Conservation (phyloP, 2,888 invertebrate species). For the Steromphala cineraria region DNA sequence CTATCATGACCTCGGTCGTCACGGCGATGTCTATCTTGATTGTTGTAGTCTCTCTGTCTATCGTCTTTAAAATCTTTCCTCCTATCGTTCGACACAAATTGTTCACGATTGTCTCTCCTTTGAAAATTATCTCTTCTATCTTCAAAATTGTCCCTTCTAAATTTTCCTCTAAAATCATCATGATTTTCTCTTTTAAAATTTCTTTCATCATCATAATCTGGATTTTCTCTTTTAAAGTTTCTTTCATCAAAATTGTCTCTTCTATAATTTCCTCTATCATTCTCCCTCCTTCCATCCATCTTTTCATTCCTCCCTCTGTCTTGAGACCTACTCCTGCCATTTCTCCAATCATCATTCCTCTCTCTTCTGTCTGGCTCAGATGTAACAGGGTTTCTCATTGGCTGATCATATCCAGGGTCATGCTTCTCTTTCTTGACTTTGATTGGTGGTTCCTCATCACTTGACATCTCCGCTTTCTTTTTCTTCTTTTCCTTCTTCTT, state of each 20-base stretch:
- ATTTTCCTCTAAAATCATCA: not conserved
- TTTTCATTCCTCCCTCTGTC: not conserved
- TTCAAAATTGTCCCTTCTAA: not conserved
- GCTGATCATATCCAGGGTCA: not conserved
- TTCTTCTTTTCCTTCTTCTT: conserved; percentile 62
- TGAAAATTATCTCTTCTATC: not conserved
- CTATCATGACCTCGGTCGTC: not conserved
- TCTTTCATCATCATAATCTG: no score
- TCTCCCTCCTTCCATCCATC: not conserved
- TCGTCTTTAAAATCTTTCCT: not conserved
- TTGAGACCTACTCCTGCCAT: not conserved
- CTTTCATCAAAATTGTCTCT: not conserved
- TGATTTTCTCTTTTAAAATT: not conserved
- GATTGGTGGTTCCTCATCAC: conserved; percentile 33
- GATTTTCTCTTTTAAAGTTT: not conserved
- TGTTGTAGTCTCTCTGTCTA: not conserved
- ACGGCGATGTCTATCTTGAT: not conserved
- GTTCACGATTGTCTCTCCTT: not conserved
- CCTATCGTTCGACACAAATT: not conserved
- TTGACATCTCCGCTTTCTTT: conserved; percentile 49
- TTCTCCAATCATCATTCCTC: not conserved
- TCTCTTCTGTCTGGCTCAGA: not conserved
- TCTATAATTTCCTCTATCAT: not conserved
- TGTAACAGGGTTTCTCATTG: not conserved
- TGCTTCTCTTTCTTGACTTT: conserved; percentile 25